These are phyloP conservation scores for Vesta saturnalis DNA, from an alignment of 2,888 invertebrate species.

Conservation along the genomic window DNA sequence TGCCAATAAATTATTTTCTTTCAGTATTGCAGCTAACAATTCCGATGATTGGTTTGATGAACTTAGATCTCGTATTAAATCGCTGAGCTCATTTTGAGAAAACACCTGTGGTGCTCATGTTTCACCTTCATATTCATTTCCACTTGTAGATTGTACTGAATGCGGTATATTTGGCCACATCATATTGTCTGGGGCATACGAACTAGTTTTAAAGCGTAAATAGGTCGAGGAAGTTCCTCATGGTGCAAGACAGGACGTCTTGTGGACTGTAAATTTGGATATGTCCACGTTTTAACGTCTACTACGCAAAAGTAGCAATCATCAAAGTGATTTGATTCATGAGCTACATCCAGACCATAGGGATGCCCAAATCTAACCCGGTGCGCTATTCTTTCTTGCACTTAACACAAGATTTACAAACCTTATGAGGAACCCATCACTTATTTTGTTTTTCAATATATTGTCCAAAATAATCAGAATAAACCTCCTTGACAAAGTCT, in stretches of 20 bases:
- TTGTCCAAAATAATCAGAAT: not conserved
- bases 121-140: not conserved
- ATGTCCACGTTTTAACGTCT: not conserved
- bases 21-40: not conserved
- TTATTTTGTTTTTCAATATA: not conserved
- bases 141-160: not conserved
- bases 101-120: not conserved
- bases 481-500: too few relatives aligned
- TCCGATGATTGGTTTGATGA: not conserved
- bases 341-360: not conserved
- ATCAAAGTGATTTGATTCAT: too few relatives aligned
- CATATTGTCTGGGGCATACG: too few relatives aligned
- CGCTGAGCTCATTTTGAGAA: not conserved
- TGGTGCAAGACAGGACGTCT: constrained; percentile 4
- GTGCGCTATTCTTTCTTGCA: not conserved
- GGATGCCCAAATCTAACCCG: not conserved
- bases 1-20: not conserved
- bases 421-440: not conserved
- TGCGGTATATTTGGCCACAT: too few relatives aligned
- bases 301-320: constrained; percentile 1
- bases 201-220: not conserved
- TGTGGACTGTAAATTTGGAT: not conserved
- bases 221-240: not conserved
- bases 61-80: not conserved
- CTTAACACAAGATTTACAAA: not conserved